Percentiles rank a stretch among this genome's conserved stretches.
These are phyloP conservation scores for Eristalis intricaria DNA, from an alignment of 2,888 invertebrate genomes.

Conservation along the genomic window DNA sequence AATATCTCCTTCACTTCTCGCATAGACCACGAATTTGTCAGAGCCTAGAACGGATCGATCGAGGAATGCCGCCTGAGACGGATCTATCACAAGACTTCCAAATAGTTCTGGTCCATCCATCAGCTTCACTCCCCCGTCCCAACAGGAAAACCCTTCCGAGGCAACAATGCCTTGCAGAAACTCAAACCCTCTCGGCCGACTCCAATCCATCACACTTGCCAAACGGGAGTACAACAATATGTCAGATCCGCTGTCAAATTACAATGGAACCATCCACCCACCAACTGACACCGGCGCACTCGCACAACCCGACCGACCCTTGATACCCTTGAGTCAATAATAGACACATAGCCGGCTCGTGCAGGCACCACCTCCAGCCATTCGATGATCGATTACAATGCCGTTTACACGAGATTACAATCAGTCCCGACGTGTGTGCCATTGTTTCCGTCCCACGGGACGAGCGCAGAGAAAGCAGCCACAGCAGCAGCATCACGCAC, in stretches of 20 bases:
- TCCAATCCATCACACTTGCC: conserved; percentile 1
- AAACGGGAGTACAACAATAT: conserved; percentile 4
- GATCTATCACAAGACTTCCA: neutral
- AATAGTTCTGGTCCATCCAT: neutral
- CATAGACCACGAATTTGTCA: neutral
- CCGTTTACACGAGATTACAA: conserved; percentile 56
- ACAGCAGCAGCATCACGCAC: neutral
- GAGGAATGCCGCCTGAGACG: neutral
- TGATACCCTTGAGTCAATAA: conserved; percentile 17
- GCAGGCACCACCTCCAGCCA: neutral
- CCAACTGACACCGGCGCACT: neutral
- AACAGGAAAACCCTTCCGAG: neutral
- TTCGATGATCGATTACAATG: conserved; percentile 63
- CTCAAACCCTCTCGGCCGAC: neutral
- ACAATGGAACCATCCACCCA: conserved; percentile 15
- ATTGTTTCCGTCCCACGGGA: conserved; percentile 43
- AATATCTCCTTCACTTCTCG: neutral
- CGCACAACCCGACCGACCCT: neutral
- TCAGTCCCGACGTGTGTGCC: conserved; percentile 43
- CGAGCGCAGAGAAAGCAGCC: neutral
- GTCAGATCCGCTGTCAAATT: conserved; percentile 2
- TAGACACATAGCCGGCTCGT: conserved; percentile 3
- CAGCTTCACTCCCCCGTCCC: neutral
- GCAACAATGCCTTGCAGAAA: neutral
- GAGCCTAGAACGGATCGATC: neutral